A percentile compares a stretch with the other conserved stretches of the same genome.
phyloP scores from a whole-genome alignment of 2,113 vertebrate genomes.

The Lepus timidus region DNA sequence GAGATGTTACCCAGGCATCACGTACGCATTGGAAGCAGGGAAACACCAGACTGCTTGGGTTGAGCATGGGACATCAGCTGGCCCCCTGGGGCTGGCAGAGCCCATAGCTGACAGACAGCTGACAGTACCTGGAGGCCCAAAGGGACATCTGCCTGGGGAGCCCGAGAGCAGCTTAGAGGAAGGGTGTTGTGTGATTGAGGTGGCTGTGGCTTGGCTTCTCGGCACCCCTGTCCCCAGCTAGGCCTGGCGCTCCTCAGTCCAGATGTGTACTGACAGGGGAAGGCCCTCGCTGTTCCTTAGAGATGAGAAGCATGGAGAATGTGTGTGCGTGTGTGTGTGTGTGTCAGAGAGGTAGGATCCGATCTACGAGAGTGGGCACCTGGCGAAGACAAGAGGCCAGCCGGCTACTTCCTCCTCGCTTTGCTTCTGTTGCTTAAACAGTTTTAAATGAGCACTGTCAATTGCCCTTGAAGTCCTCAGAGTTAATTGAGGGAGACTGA shows the following conservation, averaged over 20 bases:
- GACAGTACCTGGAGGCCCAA: background rate
- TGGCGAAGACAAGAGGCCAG: background rate
- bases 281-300: background rate
- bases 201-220: background rate
- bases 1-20: background rate
- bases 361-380: background rate
- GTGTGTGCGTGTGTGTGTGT: background rate
- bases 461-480: background rate
- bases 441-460: background rate
- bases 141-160: background rate
- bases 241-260: background rate
- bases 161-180: background rate
- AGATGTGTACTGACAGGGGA: background rate
- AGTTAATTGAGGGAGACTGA: conserved; percentile 24
- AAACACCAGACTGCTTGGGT: background rate
- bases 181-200: background rate
- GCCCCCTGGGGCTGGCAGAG: background rate
- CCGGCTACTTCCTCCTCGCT: background rate
- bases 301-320: too few species aligned
- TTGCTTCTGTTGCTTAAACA: background rate
- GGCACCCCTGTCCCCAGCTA: background rate
- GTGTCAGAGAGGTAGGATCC: background rate
- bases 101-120: background rate
- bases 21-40: background rate
- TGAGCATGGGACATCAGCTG: background rate